These are phyloP conservation scores for Paratilapia polleni DNA, from an alignment of 2,113 vertebrate species.

Conservation along the genomic window DNA sequence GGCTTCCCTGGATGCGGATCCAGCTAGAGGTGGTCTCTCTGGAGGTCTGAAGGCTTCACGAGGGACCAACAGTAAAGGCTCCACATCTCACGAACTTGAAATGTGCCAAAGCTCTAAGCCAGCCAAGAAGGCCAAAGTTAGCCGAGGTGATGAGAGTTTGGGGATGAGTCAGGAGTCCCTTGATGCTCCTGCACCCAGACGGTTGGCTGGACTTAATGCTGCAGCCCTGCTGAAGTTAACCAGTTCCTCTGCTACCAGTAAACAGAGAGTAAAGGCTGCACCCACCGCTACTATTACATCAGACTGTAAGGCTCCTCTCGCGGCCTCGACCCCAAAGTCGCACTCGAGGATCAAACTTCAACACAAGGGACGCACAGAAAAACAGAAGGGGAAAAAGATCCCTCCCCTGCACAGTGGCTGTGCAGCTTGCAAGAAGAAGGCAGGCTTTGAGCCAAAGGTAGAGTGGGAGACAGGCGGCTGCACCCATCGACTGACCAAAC, in stretches of 20 bases:
- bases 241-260: constrained; percentile 81
- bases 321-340: constrained; percentile 35
- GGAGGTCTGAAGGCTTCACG: constrained; percentile 33
- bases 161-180: constrained; percentile 60
- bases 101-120: constrained; percentile 65
- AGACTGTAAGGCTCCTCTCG: constrained; percentile 44
- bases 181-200: constrained; percentile 85
- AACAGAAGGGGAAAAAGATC: constrained; percentile 52
- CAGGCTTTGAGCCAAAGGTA: constrained; percentile 71
- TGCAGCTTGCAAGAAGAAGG: constrained; percentile 82
- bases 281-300: constrained; percentile 72
- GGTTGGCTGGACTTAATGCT: constrained; percentile 93
- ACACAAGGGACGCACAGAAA: constrained; percentile 54
- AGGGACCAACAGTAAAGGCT: constrained; percentile 51
- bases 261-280: constrained; percentile 66
- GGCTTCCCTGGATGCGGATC: not conserved
- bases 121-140: constrained; percentile 65
- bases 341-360: constrained; percentile 78
- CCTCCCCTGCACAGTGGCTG: constrained; percentile 71
- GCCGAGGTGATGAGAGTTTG: not conserved
- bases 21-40: constrained; percentile 24
- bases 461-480: constrained; percentile 74
- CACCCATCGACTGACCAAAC: constrained; percentile 69
- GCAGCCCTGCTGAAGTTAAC: constrained; percentile 93
- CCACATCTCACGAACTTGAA: constrained; percentile 41